Evolutionary conservation across 2,888 invertebrate species (phyloP), one percentile per base, ranked within the genome.

Genomic region (Drosophila kanekoi): DNA sequence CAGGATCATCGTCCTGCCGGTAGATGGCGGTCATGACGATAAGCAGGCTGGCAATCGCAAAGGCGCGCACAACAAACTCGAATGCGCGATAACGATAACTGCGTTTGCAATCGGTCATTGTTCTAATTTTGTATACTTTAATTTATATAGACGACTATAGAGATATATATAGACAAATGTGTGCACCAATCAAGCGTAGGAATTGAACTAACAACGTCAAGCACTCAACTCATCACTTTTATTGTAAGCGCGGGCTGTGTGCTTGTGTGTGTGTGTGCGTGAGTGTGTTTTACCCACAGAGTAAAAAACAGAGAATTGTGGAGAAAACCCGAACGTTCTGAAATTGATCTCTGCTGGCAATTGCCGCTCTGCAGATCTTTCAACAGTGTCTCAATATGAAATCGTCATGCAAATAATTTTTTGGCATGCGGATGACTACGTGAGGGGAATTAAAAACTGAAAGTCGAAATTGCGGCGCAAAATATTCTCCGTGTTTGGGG

Each of bases 1-100:
- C 64, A n/a, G 72, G 38, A 20, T 74, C 56, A 35, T 79, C 70
- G 40, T 82, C 72, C 43, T 70, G 64, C 28, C 66, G 56, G 43
- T 85, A 74, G 13, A 83, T 70, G 72, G 81, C 81, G 28, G 23
- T 63, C 81, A 82, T 82, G 6, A 80, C 49, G 23, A 79, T 37
- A 23, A 79, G 13, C 2, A 83, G 37, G 14, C 79, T 79, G 52
- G 61, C 68, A 9, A 53, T 14, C 11, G 61, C 35, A 9, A 85
- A 2, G 3, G 68, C 53, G 28, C 70, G 70, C 18, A 77, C 23
- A 3, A 62, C 28, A 10, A 23, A n/a, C 6, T 16, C 38, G 16
- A 68, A n/a, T 16, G 20, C 52, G 28, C 49, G 66, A 47, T 69
- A 49, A 48, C 41, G 41, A 16, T 28, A 51, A 37, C 48, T 45